A percentile compares a stretch with the other conserved stretches of the same genome.
These are phyloP conservation scores for Galaxea fascicularis DNA, from an alignment of 92 coral and sea anemone genomes.

Conservation along the genomic window DNA sequence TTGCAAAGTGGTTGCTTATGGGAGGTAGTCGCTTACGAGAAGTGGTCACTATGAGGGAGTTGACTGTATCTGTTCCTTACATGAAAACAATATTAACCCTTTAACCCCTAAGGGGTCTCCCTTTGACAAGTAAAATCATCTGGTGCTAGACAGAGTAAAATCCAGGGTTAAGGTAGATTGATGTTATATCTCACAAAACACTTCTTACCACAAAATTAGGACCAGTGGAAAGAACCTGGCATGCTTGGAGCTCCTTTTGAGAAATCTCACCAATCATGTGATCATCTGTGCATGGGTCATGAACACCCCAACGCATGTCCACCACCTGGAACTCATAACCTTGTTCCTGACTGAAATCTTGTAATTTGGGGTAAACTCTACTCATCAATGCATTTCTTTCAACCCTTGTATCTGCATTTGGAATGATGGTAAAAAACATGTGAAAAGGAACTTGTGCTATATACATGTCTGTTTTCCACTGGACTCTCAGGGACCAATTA, in stretches of 20 bases:
- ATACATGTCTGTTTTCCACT: background rate
- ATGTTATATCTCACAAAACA: background rate
- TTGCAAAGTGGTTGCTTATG: no score
- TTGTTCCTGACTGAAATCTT: constrained; percentile 75
- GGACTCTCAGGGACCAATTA: no score
- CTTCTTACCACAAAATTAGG: constrained; percentile 94
- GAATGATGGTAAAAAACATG: background rate
- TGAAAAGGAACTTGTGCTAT: background rate
- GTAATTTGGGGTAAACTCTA: constrained; percentile 84
- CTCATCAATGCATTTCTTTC: constrained; percentile 82
- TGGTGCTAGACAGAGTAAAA: no score
- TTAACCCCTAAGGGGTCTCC: no score
- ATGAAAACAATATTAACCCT: no score
- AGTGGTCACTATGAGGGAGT: no score
- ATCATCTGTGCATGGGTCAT: constrained; percentile 90
- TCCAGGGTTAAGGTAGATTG: no score
- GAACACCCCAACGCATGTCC: constrained; percentile 99
- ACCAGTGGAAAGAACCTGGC: constrained; percentile 90
- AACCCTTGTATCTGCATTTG: constrained; percentile 73
- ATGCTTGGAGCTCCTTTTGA: constrained; percentile 75
- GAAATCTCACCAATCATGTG: constrained; percentile 88
- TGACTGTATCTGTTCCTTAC: no score
- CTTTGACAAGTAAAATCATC: no score
- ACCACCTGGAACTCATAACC: constrained; percentile 91
- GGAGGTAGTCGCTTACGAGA: no score